Conservation (phyloP, 2,113 vertebrate genomes). For the Ammodytes dubius region DNA sequence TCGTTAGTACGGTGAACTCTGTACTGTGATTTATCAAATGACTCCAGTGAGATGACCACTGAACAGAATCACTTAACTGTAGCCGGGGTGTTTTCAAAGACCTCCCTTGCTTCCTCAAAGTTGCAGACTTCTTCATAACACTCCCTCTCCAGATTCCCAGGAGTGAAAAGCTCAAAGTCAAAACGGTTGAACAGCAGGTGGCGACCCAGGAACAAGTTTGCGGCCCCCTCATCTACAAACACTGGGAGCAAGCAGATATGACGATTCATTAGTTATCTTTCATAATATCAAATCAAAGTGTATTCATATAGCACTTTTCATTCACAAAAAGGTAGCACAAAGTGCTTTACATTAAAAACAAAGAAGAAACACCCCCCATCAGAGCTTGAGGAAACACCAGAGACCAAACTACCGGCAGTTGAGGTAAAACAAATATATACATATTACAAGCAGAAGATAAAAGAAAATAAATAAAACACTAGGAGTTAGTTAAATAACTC, state of each 20-base stretch:
- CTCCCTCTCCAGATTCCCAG: constrained; percentile 92
- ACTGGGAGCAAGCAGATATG: constrained; percentile 77
- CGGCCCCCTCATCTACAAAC: constrained; percentile 89
- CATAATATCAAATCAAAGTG: no score
- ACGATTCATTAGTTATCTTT: no score
- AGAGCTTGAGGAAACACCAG: no score
- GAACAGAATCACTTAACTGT: constrained; percentile 86
- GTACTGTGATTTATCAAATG: background rate
- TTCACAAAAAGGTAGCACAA: no score
- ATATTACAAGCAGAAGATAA: no score
- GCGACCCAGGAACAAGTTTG: constrained; percentile 90
- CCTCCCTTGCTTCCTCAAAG: constrained; percentile 95
- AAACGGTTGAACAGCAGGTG: constrained; percentile 93
- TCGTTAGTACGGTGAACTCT: background rate
- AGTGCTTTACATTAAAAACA: no score
- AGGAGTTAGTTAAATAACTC: no score
- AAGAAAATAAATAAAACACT: no score
- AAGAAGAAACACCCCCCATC: no score
- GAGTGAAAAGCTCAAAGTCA: constrained; percentile 93
- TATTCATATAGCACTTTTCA: no score
- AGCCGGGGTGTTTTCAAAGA: constrained; percentile 89
- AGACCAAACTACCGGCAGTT: no score
- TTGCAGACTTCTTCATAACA: constrained; percentile 94
- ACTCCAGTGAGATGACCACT: background rate
- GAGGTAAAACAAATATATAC: no score